Conservation (phyloP, 1,140 invertebrate species). For the Stratiolaelaps scimitus region DNA sequence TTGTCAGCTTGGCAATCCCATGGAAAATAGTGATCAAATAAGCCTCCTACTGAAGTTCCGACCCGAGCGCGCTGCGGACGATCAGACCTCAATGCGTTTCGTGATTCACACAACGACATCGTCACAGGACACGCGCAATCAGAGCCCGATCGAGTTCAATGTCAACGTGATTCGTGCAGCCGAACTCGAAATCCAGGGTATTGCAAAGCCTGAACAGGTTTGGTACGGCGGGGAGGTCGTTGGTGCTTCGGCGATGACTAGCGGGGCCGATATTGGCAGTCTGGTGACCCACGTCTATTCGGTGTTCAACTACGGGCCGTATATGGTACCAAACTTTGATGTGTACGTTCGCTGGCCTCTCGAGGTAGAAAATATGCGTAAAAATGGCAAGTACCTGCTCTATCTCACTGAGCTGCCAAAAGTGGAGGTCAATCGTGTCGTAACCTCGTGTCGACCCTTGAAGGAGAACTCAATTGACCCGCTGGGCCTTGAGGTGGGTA, state of each 20-base stretch:
- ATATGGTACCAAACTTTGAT: conserved; percentile 59
- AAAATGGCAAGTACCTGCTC: conserved; percentile 71
- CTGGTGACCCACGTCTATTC: conserved; percentile 69
- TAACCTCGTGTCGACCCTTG: conserved; percentile 2
- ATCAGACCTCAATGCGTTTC: conserved; percentile 28
- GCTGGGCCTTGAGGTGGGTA: conserved; percentile 13
- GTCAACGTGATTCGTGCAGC: conserved; percentile 64
- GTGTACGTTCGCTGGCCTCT: conserved; percentile 78
- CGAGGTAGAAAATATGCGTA: conserved; percentile 62
- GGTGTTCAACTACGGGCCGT: conserved; percentile 70
- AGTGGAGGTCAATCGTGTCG: conserved; percentile 36
- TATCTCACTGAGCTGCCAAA: conserved; percentile 68
- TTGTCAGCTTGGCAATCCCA: conserved; percentile 77
- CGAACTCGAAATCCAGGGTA: conserved; percentile 66
- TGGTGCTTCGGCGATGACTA: conserved; percentile 65
- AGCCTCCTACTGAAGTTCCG: conserved; percentile 25
- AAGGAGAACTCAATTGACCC: conserved; percentile 29
- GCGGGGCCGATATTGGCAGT: conserved; percentile 70
- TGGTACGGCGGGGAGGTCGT: conserved; percentile 70
- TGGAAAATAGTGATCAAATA: conserved; percentile 46
- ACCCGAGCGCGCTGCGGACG: not conserved
- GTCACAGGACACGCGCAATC: conserved; percentile 47
- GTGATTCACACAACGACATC: conserved; percentile 36
- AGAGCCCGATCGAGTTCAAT: conserved; percentile 48
- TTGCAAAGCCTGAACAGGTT: conserved; percentile 57